phyloP scores from a whole-genome alignment of 2,113 vertebrate genomes.

The Vidua macroura region DNA sequence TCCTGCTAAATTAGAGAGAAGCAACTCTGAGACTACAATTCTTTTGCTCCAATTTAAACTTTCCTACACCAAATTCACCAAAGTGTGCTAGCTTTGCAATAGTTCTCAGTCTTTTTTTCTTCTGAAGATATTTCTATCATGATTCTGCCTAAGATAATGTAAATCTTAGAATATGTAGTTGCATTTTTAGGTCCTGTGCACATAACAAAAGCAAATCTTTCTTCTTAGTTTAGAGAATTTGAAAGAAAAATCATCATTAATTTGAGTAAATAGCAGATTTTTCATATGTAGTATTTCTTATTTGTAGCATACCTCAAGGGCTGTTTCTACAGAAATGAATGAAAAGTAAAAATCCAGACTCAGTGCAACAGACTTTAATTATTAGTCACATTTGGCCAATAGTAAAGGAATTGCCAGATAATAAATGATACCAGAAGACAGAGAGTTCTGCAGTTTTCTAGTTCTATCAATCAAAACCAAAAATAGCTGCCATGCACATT shows the following conservation, averaged over 20 bases:
- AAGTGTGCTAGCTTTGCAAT: neutral
- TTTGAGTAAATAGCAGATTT: neutral
- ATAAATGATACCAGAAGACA: neutral
- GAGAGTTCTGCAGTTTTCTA: neutral
- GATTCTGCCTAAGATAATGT: neutral
- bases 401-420: neutral
- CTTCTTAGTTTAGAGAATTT: neutral
- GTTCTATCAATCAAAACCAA: neutral
- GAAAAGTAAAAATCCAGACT: neutral
- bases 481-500: neutral
- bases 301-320: neutral
- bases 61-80: neutral
- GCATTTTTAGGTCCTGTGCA: neutral
- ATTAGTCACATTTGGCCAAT: neutral
- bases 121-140: neutral
- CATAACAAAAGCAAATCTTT: neutral
- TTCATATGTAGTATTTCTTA: neutral
- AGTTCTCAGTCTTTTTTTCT: neutral
- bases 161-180: neutral
- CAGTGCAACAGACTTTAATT: neutral
- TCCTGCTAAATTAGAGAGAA: neutral
- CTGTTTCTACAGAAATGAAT: neutral
- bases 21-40: neutral
- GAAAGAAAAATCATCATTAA: neutral
- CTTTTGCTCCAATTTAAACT: neutral